phyloP scores from a whole-genome alignment of 2,113 vertebrate species.

The Emydura subglobosa region DNA sequence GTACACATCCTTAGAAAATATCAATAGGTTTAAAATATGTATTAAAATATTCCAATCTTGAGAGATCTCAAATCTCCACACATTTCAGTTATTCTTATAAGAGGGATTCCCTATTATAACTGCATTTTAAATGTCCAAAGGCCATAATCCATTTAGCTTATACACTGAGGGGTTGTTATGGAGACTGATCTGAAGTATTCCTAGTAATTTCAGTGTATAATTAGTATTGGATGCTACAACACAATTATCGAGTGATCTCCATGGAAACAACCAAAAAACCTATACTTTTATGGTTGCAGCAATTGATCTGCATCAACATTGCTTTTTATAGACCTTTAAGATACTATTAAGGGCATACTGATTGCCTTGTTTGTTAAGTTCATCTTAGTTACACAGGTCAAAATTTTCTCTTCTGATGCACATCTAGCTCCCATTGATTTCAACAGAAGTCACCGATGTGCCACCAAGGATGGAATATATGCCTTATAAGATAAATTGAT shows the following conservation, averaged over 20 bases:
- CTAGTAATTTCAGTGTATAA: constrained; percentile 64
- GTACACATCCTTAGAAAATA: not conserved
- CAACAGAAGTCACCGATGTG: not conserved
- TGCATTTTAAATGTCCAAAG: not conserved
- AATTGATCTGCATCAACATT: constrained; percentile 53
- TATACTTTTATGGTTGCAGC: constrained; percentile 62
- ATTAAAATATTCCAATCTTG: not conserved
- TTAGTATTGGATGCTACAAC: constrained; percentile 63
- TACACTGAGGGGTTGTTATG: constrained; percentile 67
- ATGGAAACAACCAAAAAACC: constrained; percentile 70
- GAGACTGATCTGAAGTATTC: constrained; percentile 64
- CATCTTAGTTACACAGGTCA: not conserved
- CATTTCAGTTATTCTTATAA: not conserved
- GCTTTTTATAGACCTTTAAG: constrained; percentile 54
- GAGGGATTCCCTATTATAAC: not conserved
- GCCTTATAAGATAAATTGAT: not conserved
- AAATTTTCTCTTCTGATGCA: constrained; percentile 27
- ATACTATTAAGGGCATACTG: constrained; percentile 50
- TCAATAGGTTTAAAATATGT: not conserved
- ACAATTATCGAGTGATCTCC: constrained; percentile 64
- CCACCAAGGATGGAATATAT: not conserved
- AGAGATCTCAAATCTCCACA: not conserved
- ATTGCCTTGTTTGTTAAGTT: constrained; percentile 49
- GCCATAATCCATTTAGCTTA: constrained; percentile 21
- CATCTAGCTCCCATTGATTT: not conserved